Conservation (phyloP, 2,797 vertebrate genomes). For the Cyclopterus lumpus region DNA sequence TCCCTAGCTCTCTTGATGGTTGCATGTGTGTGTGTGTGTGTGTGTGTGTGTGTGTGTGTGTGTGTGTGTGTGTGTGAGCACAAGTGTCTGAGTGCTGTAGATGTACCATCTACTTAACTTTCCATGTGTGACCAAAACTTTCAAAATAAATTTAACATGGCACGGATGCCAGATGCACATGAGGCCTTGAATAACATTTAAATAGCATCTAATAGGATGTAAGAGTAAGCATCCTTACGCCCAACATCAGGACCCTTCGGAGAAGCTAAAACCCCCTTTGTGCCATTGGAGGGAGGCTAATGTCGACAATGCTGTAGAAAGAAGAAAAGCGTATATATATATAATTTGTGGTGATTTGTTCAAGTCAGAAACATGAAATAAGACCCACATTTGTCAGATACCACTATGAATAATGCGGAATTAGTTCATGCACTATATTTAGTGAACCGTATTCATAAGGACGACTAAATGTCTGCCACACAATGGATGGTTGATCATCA, state of each 20-base stretch:
- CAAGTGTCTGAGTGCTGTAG: conserved; percentile 53
- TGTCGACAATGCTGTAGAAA: background rate
- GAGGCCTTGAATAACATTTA: conserved; percentile 82
- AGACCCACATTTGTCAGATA: conserved; percentile 26
- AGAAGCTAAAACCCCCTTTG: conserved; percentile 55
- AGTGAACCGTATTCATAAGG: conserved; percentile 62
- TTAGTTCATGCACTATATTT: conserved; percentile 44
- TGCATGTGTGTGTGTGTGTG: conserved; percentile 24
- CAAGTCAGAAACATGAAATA: conserved; percentile 23
- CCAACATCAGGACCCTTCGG: conserved; percentile 51
- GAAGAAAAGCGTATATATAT: background rate
- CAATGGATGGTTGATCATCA: conserved; percentile 82
- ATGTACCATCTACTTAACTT: conserved; percentile 92
- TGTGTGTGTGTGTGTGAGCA: conserved; percentile 15
- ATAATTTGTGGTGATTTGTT: conserved; percentile 12
- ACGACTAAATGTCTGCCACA: conserved; percentile 63
- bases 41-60: conserved; percentile 35
- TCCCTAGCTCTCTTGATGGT: conserved; percentile 38
- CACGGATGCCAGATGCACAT: conserved; percentile 82
- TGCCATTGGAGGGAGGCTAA: conserved; percentile 2
- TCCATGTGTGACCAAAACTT: conserved; percentile 93
- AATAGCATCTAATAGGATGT: conserved; percentile 40
- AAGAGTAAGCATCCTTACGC: conserved; percentile 33
- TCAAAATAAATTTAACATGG: conserved; percentile 87
- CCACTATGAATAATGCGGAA: conserved; percentile 21